Conservation (phyloP, 2,113 vertebrate genomes). For the Piprites chloris region DNA sequence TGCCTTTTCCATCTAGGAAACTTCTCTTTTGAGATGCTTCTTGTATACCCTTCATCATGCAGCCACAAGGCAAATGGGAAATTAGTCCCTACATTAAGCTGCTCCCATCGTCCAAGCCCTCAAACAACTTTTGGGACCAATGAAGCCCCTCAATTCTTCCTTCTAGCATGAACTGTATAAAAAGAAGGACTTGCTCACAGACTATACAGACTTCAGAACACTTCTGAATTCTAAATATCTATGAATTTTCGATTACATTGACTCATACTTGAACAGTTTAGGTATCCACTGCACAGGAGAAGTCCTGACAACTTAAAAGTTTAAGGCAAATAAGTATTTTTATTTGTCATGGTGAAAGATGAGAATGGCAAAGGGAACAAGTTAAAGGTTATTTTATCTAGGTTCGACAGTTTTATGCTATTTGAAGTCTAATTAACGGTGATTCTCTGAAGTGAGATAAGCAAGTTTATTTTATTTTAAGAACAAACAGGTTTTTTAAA, state of each 20-base stretch:
- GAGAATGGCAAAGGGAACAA: rapidly evolving
- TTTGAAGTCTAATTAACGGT: not conserved
- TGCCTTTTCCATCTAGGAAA: not conserved
- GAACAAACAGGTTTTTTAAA: not conserved
- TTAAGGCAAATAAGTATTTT: not conserved
- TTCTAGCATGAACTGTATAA: not conserved
- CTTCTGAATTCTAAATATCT: not conserved
- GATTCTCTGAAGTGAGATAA: not conserved
- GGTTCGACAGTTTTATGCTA: not conserved
- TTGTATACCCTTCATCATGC: not conserved
- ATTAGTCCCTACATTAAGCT: not conserved
- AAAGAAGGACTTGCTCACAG: not conserved
- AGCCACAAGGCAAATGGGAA: not conserved
- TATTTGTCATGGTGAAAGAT: not conserved
- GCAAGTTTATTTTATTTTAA: not conserved
- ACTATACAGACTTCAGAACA: not conserved
- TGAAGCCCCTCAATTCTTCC: not conserved
- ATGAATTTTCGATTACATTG: not conserved
- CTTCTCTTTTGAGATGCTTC: not conserved
- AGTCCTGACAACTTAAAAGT: not conserved
- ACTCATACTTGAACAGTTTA: not conserved
- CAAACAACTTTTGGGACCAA: not conserved
- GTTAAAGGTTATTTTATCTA: not conserved
- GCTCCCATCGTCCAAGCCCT: not conserved
- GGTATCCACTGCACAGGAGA: not conserved